Evolutionary conservation across 1,140 invertebrate genomes (phyloP), one percentile per base, ranked within the genome.

Genomic region (Drosophila willistoni): DNA sequence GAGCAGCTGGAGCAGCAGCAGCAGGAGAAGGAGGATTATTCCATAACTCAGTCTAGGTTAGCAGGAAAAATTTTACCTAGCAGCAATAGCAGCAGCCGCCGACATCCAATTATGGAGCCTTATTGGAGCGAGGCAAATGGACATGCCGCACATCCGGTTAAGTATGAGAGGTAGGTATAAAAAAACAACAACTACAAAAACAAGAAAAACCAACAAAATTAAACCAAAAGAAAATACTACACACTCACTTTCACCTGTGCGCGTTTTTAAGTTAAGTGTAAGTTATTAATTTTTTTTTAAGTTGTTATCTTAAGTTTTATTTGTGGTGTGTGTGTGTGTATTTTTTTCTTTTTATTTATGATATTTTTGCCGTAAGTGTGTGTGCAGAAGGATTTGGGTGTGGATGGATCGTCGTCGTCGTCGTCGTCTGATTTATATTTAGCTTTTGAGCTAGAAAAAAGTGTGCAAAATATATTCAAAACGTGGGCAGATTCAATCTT

Each of bases 121-220:
- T 92, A 91, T 69, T 92, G 91, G 91, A 90, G 68, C 77, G 91
- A 92, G 71, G 62, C 90, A 14, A 92, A 91, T 67, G 91, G 91
- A 73, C 91, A 92, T 73, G 83, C 91, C 75, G 77, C 91, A 72
- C 91, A 92, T 87, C 81, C 91, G 76, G 91, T 92, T 69, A 92
- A 92, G 82, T 92, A 91, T 90, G 91, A 92, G 78, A 92, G 90
- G 91, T 92, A 87, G 85, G 91, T 90, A 90, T 86, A 77, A 22
- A 10, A 65, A 56, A 61, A 14, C 42, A 72, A 51, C 66, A 62
- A 71, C 33, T 22, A 77, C 34, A 0, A 54, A 44, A 25, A 56
- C 69, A 57, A 73, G 68, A 29, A 41, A 54, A 56, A 25, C 56
- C 69, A 57, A 73, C 68, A 29, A 41, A 29, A 29, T 29, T 29